Percentiles rank a stretch among this genome's conserved stretches.
Conservation (phyloP, 2,113 vertebrate genomes). For the rat (Rattus norvegicus) region DNA sequence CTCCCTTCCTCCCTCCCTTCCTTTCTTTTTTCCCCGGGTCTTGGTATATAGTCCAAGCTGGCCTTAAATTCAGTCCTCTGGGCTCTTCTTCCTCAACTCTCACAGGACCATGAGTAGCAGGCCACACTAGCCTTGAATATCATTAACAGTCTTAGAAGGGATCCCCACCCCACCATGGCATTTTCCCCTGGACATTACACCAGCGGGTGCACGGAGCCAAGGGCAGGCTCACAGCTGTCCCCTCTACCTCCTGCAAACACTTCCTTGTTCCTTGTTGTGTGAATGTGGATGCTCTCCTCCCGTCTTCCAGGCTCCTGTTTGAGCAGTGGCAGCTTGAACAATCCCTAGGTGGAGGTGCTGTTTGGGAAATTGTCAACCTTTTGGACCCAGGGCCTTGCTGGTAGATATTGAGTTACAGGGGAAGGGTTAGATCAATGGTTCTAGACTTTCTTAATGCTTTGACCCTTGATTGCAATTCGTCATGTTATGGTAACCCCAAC, state of each 20-base stretch:
- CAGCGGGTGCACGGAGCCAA: not conserved
- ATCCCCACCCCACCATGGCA: no score
- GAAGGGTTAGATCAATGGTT: no score
- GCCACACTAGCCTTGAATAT: not conserved
- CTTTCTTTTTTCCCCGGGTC: not conserved
- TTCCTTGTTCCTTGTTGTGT: not conserved
- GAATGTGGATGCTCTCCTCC: not conserved
- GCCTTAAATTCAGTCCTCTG: not conserved
- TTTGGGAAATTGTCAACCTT: not conserved
- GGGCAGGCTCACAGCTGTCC: accelerated
- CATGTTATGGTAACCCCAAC: not conserved
- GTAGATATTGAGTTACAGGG: no score
- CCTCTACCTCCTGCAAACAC: not conserved
- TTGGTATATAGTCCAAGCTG: not conserved
- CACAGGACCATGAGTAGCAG: no score
- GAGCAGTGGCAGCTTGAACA: not conserved
- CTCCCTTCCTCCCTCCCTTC: not conserved
- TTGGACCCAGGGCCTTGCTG: not conserved
- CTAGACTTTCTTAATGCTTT: not conserved
- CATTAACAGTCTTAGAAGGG: not conserved
- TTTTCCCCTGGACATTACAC: not conserved
- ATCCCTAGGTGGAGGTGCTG: not conserved
- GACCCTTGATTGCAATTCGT: no score
- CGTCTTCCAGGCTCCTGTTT: not conserved
- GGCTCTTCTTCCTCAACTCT: no score